Evolutionary conservation across 1,140 invertebrate genomes (phyloP).

Genomic region (Pseudoatta argentina): DNA sequence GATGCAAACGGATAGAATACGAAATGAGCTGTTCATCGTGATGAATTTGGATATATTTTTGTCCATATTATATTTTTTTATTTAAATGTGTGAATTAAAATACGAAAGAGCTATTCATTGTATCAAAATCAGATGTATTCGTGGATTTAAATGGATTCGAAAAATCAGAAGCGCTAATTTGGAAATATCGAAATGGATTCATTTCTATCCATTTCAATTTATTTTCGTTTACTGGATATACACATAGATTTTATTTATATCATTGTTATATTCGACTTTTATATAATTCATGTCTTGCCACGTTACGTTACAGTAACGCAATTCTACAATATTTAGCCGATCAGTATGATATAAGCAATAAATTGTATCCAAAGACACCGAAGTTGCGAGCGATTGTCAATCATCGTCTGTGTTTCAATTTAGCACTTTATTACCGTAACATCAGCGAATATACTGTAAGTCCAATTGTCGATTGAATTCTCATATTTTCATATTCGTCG

Average conservation of each 20-base stretch:
- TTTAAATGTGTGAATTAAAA: too few species aligned
- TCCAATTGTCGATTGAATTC: constrained; percentile 41
- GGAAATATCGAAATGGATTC: too few species aligned
- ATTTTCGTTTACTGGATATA: too few species aligned
- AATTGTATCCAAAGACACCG: constrained; percentile 90
- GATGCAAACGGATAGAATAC: too few species aligned
- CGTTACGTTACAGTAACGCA: constrained; percentile 87
- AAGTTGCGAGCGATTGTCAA: constrained; percentile 90
- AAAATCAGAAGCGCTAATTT: too few species aligned
- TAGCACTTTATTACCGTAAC: constrained; percentile 91
- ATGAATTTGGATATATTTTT: too few species aligned
- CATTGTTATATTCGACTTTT: neutral
- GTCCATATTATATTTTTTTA: too few species aligned
- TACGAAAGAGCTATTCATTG: too few species aligned
- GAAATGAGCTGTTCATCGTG: too few species aligned
- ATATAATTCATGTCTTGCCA: neutral
- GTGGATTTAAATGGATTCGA: too few species aligned
- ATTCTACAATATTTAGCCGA: constrained; percentile 93
- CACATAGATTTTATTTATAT: neutral
- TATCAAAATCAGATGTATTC: too few species aligned
- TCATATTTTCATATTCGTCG: neutral
- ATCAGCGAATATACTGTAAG: constrained; percentile 90
- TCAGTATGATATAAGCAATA: constrained; percentile 89
- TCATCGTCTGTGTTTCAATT: constrained; percentile 92
- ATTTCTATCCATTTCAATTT: too few species aligned